Conservation (phyloP, 2,888 invertebrate genomes). For the Mesorhabditis belari region DNA sequence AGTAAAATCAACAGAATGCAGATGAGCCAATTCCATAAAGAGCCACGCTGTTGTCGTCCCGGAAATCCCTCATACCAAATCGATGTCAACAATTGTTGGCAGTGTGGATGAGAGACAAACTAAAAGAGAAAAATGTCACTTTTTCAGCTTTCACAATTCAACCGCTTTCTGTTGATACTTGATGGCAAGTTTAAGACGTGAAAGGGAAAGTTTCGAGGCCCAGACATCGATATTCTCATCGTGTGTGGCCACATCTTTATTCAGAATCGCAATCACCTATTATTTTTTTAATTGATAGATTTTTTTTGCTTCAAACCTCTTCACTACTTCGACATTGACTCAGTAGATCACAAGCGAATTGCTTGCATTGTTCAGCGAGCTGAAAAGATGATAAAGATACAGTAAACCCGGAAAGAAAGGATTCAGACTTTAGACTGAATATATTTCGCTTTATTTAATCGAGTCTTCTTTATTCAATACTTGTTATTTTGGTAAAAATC, state of each 20-base stretch:
- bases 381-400: too few species aligned
- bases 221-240: conserved; percentile 52
- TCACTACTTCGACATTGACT: conserved; percentile 61
- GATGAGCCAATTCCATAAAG: conserved; percentile 54
- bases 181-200: conserved; percentile 59
- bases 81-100: conserved; percentile 60
- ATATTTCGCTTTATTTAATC: too few species aligned
- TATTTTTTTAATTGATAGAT: conserved; percentile 19
- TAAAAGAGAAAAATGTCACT: conserved; percentile 38
- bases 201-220: conserved; percentile 53
- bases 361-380: conserved; percentile 59
- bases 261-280: conserved; percentile 57
- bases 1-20: conserved; percentile 57
- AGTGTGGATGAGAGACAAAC: conserved; percentile 62
- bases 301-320: conserved; percentile 51
- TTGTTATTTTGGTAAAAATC: too few species aligned
- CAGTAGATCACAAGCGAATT: conserved; percentile 60
- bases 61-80: conserved; percentile 61
- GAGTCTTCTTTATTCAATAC: too few species aligned
- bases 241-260: conserved; percentile 53
- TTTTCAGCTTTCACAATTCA: background rate
- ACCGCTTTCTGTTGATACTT: conserved; percentile 62
- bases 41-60: conserved; percentile 47
- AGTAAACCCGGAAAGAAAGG: too few species aligned
- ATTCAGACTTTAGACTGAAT: too few species aligned